Percentiles rank a stretch among this genome's conserved stretches.
Evolutionary conservation across 2,113 vertebrate genomes (phyloP).

Genomic region (Clupea harengus): DNA sequence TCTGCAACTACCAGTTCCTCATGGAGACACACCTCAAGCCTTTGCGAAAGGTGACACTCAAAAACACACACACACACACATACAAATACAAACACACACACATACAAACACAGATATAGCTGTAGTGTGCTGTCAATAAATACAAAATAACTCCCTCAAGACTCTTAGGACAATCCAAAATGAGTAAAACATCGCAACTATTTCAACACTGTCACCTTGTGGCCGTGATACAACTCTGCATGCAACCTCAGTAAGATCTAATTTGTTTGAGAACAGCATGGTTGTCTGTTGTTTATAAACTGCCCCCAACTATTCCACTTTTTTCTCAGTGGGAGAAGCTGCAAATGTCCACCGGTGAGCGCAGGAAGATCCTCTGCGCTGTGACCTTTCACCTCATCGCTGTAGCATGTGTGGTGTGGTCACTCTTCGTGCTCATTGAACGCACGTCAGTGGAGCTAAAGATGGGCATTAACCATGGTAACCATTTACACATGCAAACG

Average conservation of each 20-base stretch:
- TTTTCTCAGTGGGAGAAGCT: constrained; percentile 89
- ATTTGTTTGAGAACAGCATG: too few species aligned
- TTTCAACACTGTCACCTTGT: constrained; percentile 29
- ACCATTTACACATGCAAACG: constrained; percentile 44
- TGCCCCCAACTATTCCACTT: neutral
- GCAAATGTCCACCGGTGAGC: constrained; percentile 89
- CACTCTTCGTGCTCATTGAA: constrained; percentile 84
- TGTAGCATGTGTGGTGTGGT: constrained; percentile 90
- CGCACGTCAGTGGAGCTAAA: constrained; percentile 89
- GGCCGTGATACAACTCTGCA: neutral
- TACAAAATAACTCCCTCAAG: too few species aligned
- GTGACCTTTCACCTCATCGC: constrained; percentile 93
- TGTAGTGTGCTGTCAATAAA: neutral
- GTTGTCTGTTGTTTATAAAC: neutral
- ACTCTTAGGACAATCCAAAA: neutral
- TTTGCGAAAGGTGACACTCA: constrained; percentile 80
- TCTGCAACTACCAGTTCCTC: constrained; percentile 96
- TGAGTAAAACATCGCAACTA: neutral
- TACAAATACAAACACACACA: neutral
- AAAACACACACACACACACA: neutral
- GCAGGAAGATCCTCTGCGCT: constrained; percentile 91
- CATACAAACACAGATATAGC: neutral
- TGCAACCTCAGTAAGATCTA: neutral
- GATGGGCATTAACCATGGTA: constrained; percentile 87
- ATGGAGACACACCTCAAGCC: constrained; percentile 98